Percentiles rank a stretch among this genome's conserved stretches.
Conservation (phyloP, 2,797 vertebrate genomes). For the Ficedula albicollis region DNA sequence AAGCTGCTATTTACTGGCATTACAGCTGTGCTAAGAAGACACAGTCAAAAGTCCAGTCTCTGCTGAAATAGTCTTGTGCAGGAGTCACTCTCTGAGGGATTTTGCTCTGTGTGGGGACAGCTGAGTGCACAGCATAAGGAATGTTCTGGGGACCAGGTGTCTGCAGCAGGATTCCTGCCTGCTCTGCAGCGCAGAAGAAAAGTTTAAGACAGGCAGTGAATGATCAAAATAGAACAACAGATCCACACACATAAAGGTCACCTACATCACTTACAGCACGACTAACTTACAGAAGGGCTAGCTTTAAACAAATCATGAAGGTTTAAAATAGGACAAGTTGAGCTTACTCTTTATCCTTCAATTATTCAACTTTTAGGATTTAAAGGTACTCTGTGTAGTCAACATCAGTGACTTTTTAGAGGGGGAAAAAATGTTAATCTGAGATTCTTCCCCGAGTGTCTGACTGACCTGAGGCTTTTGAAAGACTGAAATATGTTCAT, state of each 20-base stretch:
- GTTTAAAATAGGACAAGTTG: not conserved
- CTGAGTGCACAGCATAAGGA: not conserved
- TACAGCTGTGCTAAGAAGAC: not conserved
- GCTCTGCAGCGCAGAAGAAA: not conserved
- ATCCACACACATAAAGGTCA: not conserved
- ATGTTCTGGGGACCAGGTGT: not conserved
- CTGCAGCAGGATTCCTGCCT: not conserved
- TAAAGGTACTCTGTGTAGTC: not conserved
- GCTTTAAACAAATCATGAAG: not conserved
- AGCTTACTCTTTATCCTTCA: not conserved
- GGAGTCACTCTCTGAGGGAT: not conserved
- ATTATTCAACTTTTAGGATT: not conserved
- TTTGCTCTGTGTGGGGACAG: not conserved
- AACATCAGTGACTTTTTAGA: not conserved
- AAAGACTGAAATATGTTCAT: not conserved
- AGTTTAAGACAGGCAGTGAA: not conserved
- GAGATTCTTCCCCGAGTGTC: not conserved
- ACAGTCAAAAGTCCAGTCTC: not conserved
- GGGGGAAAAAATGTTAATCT: accelerated
- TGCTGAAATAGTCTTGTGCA: not conserved
- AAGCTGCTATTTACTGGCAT: not conserved
- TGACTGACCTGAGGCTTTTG: not conserved
- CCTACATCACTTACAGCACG: not conserved
- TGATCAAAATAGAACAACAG: not conserved
- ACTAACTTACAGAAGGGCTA: not conserved